Evolutionary conservation across 2,797 vertebrate genomes (phyloP).

Genomic region (Moxostoma hubbsi): DNA sequence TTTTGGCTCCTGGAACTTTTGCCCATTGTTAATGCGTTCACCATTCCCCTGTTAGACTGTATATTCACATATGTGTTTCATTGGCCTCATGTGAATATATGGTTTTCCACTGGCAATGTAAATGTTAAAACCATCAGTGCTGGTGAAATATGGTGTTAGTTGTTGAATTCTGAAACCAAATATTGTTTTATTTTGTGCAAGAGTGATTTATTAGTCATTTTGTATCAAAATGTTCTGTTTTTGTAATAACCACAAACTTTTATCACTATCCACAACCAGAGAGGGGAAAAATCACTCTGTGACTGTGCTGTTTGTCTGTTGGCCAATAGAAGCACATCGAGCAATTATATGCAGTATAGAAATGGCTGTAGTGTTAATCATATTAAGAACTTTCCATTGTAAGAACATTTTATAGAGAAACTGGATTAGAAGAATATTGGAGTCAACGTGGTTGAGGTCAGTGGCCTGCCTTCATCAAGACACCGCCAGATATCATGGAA

Average conservation of each 20-base stretch:
- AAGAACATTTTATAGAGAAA: conserved; percentile 31
- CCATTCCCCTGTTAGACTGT: conserved; percentile 49
- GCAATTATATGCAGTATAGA: conserved; percentile 26
- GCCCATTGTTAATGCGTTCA: conserved; percentile 66
- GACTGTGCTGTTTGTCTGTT: conserved; percentile 15
- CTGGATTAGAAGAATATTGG: conserved; percentile 17
- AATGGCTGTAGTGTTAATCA: conserved; percentile 9
- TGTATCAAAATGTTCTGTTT: conserved; percentile 41
- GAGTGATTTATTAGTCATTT: conserved; percentile 41
- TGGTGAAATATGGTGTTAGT: conserved; percentile 41
- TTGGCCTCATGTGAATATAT: conserved; percentile 39
- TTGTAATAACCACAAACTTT: conserved; percentile 37
- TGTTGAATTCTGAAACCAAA: conserved; percentile 33
- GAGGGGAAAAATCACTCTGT: not conserved
- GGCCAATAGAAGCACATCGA: conserved; percentile 8
- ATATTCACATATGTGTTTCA: conserved; percentile 52
- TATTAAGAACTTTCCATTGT: conserved; percentile 35
- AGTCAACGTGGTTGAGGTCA: conserved; percentile 45
- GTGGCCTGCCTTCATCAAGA: conserved; percentile 35
- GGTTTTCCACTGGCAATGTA: conserved; percentile 47
- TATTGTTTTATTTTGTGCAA: conserved; percentile 45
- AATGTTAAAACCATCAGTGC: conserved; percentile 40
- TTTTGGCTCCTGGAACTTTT: conserved; percentile 50
- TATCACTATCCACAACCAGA: conserved; percentile 9
- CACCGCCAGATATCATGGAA: conserved; percentile 51